Percentiles rank a stretch among this genome's conserved stretches.
Evolutionary conservation across 2,797 vertebrate species (phyloP).

Genomic region (Halcyon badia): DNA sequence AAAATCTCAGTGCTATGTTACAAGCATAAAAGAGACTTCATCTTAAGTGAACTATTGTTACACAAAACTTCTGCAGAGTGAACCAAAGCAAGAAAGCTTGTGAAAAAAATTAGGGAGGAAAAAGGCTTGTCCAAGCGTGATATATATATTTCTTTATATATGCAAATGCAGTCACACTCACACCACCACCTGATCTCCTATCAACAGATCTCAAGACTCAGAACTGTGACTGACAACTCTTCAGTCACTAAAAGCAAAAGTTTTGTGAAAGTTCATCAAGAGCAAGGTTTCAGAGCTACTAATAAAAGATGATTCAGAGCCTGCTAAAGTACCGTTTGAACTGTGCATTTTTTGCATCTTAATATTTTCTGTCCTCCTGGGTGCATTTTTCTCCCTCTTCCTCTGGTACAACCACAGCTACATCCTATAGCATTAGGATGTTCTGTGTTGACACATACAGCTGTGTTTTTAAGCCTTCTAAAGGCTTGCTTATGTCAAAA

Average conservation of each 20-base stretch:
- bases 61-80: not conserved
- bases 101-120: not conserved
- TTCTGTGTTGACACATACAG: not conserved
- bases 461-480: not conserved
- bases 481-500: not conserved
- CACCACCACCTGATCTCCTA: not conserved
- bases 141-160: fast-evolving
- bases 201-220: not conserved
- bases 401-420: not conserved
- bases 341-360: not conserved
- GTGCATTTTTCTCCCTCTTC: not conserved
- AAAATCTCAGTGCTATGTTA: not conserved
- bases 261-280: not conserved
- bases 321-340: not conserved
- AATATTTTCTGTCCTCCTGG: not conserved
- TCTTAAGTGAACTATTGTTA: not conserved
- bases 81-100: not conserved
- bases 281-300: not conserved
- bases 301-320: not conserved
- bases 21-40: not conserved
- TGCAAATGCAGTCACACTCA: not conserved
- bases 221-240: not conserved
- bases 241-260: not conserved
- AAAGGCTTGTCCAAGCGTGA: not conserved
- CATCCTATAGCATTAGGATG: not conserved